These are phyloP conservation scores for Batillaria attramentaria DNA, from an alignment of 1,140 invertebrate genomes.

Conservation along the genomic window DNA sequence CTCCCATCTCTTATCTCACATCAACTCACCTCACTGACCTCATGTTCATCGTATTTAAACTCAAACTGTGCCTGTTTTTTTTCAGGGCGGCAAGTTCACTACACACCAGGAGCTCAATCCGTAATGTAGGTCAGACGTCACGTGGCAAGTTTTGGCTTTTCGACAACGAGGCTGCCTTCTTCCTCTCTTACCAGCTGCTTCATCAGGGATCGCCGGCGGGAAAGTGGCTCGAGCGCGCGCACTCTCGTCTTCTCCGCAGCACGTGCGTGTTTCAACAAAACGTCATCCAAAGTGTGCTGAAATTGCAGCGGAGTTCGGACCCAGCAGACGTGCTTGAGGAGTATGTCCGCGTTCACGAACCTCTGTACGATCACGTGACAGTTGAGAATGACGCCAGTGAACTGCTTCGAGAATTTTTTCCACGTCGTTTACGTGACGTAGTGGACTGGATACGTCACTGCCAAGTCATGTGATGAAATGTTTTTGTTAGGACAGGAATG, in stretches of 20 bases:
- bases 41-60: too few relatives aligned
- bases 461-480: too few relatives aligned
- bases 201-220: not conserved
- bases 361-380: not conserved
- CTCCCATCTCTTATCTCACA: too few relatives aligned
- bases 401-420: not conserved
- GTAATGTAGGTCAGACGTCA: not conserved
- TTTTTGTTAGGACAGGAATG: too few relatives aligned
- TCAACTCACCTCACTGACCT: too few relatives aligned
- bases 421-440: not conserved
- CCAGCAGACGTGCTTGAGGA: not conserved
- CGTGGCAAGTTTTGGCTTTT: not conserved
- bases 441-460: not conserved
- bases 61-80: too few relatives aligned
- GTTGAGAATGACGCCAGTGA: not conserved
- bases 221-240: not conserved
- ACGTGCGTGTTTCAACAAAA: not conserved
- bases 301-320: not conserved
- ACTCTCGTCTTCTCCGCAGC: not conserved
- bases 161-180: conserved; percentile 1
- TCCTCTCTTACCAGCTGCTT: not conserved
- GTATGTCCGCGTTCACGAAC: not conserved
- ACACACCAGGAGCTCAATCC: not conserved
- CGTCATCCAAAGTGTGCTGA: not conserved
- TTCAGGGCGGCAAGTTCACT: not conserved